Conservation (phyloP, 2,797 vertebrate species). For the Gallinago solitaria region DNA sequence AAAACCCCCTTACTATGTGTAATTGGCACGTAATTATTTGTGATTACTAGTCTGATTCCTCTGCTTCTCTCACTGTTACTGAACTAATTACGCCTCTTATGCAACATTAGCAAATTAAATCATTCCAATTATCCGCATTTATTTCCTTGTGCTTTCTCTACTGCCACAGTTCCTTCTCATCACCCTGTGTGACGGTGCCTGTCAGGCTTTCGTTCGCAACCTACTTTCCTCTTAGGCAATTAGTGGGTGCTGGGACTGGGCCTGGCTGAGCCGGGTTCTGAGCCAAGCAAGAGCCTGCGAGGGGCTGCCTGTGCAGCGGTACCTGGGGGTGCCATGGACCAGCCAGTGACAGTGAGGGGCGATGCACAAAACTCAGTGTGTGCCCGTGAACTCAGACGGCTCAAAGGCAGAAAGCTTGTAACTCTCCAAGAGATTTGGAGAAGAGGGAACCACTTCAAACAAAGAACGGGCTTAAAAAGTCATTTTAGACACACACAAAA, state of each 20-base stretch:
- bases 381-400: accelerated
- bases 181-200: slow-evolving; percentile 77
- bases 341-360: accelerated
- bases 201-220: slow-evolving; percentile 18
- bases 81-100: slow-evolving; percentile 72
- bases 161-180: slow-evolving; percentile 85
- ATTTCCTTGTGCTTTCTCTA: slow-evolving; percentile 80
- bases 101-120: slow-evolving; percentile 74
- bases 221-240: slow-evolving; percentile 24
- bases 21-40: slow-evolving; percentile 71
- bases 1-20: slow-evolving; percentile 51
- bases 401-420: neutral
- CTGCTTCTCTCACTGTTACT: slow-evolving; percentile 66
- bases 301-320: accelerated
- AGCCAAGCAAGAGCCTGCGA: neutral
- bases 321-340: accelerated
- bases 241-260: neutral
- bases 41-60: slow-evolving; percentile 69
- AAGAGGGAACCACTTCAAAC: neutral
- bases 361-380: accelerated
- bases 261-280: neutral
- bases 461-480: neutral
- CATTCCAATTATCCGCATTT: slow-evolving; percentile 67
- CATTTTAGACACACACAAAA: neutral
- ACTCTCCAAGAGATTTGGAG: neutral